Evolutionary conservation across 2,113 vertebrate genomes (phyloP).

Genomic region (Mungos mungo): DNA sequence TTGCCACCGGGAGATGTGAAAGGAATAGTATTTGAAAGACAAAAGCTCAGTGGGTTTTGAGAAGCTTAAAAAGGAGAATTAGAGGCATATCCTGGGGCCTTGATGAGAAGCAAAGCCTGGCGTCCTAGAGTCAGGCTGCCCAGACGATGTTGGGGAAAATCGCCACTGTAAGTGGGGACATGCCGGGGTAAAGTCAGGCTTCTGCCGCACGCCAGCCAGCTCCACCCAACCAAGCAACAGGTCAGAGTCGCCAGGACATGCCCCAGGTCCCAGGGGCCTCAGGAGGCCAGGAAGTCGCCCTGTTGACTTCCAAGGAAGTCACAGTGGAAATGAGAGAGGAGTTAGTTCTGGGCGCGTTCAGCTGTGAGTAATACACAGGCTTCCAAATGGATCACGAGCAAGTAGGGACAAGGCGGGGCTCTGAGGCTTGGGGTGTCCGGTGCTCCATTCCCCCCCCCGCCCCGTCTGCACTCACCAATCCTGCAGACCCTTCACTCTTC

Average conservation of each 20-base stretch:
- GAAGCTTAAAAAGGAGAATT: neutral
- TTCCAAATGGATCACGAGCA: neutral
- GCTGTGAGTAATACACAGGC: neutral
- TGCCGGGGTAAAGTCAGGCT: accelerated
- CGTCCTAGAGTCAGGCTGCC: too few species aligned
- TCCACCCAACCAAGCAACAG: neutral
- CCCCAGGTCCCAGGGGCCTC: neutral
- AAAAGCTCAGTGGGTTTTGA: neutral
- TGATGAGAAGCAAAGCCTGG: accelerated
- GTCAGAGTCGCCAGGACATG: neutral
- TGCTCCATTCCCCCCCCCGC: too few species aligned
- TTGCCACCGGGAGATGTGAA: neutral
- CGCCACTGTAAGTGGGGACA: too few species aligned
- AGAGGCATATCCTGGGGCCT: neutral
- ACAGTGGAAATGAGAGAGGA: too few species aligned
- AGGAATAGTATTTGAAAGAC: neutral
- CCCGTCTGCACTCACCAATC: neutral
- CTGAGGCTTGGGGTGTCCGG: neutral
- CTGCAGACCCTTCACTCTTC: neutral
- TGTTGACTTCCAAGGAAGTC: neutral
- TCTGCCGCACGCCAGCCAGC: neutral
- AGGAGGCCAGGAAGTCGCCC: neutral
- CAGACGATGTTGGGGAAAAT: accelerated
- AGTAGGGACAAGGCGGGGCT: accelerated
- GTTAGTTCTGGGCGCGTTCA: too few species aligned